Evolutionary conservation across 2,888 invertebrate genomes (phyloP), one percentile per base, ranked within the genome.

Genomic region (Dione vanillae): DNA sequence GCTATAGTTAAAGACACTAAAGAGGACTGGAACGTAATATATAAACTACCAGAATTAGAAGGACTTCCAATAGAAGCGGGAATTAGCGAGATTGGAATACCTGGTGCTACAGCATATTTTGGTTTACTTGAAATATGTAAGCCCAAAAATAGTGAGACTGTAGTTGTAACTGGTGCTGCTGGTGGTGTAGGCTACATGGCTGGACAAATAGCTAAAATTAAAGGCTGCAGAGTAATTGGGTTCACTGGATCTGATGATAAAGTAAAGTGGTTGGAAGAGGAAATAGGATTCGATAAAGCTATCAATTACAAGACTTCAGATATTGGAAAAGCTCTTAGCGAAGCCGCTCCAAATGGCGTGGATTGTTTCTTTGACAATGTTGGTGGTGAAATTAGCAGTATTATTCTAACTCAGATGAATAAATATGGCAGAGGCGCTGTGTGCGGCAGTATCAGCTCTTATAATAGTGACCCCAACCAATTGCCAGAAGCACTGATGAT

Each of bases 321-420:
- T 77, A 77, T 95, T 16, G 79, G 83, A 0, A 80, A 89, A 56
- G 94, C 93, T n/a, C 85, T 97, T 14, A 94, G 94, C 71, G 90
- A 95, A 83, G 93, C 92, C 52, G 96, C 96, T 1, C 96, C 96
- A 0, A 87, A 96, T 27, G 96, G 96, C 10, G 89, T 96, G 0
- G 96, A 97, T 80, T 95, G 96, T 79, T 96, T 95, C 81, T 96
- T 96, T 81, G 97, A 97, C 81, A 96, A 96, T 83, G 96, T 96
- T 9, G 96, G 96, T 19, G 96, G 96, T 5, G 94, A 95, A 71
- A 90, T 96, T 20, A 95, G 95, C 65, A 94, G 93, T 64, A 84
- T 83, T 0, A 94, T 96, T 2, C 88, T 96, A 0, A 85, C 85
- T 49, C 94, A 95, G 75, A 96, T 96, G 95, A 95, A 94, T 72